Conservation (phyloP, 2,888 invertebrate species). For the Celastrina argiolus region DNA sequence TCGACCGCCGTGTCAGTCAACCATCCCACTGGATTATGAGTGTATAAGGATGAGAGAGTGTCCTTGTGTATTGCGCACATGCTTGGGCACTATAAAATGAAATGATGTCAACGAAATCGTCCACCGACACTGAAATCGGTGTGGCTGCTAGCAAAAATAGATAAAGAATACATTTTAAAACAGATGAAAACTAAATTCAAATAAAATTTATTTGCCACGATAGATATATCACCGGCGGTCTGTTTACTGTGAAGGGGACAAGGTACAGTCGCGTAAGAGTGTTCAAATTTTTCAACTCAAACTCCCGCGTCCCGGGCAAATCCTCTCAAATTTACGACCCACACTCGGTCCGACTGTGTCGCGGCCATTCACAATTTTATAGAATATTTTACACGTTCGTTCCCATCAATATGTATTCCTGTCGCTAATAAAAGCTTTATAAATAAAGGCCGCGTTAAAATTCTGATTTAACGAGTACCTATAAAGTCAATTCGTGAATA, state of each 20-base stretch:
- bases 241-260: constrained; percentile 31
- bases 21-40: too few species aligned
- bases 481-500: constrained; percentile 51
- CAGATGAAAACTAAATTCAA: background rate
- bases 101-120: too few species aligned
- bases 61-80: too few species aligned
- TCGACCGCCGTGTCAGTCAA: too few species aligned
- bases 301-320: constrained; percentile 62
- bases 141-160: too few species aligned
- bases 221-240: background rate
- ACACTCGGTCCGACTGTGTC: constrained; percentile 46
- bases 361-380: constrained; percentile 15
- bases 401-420: constrained; percentile 13
- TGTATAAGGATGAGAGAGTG: too few species aligned
- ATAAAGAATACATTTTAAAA: background rate
- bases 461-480: constrained; percentile 46
- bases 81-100: too few species aligned
- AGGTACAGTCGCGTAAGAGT: constrained; percentile 43
- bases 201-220: background rate
- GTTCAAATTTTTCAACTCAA: constrained; percentile 68
- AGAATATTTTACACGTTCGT: constrained; percentile 14
- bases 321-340: constrained; percentile 71
- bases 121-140: too few species aligned
- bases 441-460: constrained; percentile 40
- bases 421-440: constrained; percentile 27